Conservation (phyloP, 2,113 vertebrate species). For the Damaliscus lunatus region DNA sequence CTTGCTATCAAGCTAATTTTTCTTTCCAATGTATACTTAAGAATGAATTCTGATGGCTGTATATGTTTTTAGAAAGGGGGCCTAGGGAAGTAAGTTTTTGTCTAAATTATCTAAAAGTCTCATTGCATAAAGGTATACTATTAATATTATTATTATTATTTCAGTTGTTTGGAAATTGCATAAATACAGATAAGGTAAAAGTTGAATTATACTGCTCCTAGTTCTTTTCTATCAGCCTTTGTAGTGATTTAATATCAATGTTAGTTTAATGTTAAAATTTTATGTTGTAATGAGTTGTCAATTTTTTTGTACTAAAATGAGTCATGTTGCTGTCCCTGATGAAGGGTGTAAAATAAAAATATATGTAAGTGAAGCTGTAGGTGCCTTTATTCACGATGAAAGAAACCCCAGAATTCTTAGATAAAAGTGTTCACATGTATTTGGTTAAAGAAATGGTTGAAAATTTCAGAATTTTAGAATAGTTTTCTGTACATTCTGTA, state of each 20-base stretch:
- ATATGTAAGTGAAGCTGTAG: not conserved
- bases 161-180: constrained; percentile 19
- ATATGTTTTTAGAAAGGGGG: not conserved
- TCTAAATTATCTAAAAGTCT: not conserved
- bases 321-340: not conserved
- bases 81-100: not conserved
- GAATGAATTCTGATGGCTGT: not conserved
- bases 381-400: not conserved
- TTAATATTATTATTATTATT: constrained; percentile 45
- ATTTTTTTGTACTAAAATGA: not conserved
- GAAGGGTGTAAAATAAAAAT: not conserved
- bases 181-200: constrained; percentile 62
- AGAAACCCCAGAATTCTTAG: not conserved
- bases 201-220: constrained; percentile 49
- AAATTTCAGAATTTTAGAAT: not conserved
- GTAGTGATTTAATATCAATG: not conserved
- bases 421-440: not conserved
- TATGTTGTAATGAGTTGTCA: not conserved
- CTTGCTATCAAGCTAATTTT: not conserved
- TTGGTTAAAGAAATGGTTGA: not conserved
- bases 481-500: not conserved
- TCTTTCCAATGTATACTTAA: not conserved
- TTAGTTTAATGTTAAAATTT: constrained; percentile 13
- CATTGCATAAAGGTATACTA: not conserved
- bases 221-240: constrained; percentile 58